phyloP scores from a whole-genome alignment of 2,888 invertebrate genomes.

The Listrodromus nycthemerus region DNA sequence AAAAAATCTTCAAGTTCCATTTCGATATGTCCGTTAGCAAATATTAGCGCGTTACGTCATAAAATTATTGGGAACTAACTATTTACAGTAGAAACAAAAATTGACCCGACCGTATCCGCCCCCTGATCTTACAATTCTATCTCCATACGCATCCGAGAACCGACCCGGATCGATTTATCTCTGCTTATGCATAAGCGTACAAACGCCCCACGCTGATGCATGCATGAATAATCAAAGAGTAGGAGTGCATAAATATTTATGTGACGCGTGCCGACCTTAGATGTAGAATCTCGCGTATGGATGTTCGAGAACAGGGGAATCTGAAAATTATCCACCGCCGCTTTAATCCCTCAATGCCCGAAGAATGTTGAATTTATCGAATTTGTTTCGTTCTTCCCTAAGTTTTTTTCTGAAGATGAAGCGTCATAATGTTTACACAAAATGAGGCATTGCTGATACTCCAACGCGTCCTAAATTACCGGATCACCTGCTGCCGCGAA shows the following conservation, averaged over 20 bases:
- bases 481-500: conserved; percentile 60
- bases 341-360: background rate
- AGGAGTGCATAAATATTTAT: conserved; percentile 50
- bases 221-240: conserved; percentile 68
- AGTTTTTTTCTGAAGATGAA: background rate
- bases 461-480: conserved; percentile 43
- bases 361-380: background rate
- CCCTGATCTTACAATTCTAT: background rate
- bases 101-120: background rate
- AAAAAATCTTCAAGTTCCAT: background rate
- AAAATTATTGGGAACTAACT: background rate
- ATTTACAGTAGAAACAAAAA: background rate
- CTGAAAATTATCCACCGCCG: background rate
- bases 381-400: too few species aligned
- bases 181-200: conserved; percentile 64
- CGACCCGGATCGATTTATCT: background rate
- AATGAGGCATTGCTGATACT: conserved; percentile 6
- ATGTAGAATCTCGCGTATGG: conserved; percentile 54
- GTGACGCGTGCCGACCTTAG: conserved; percentile 35
- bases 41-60: background rate
- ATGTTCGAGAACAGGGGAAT: conserved; percentile 60
- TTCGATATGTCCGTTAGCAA: background rate
- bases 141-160: background rate
- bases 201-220: conserved; percentile 60
- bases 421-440: background rate